phyloP scores from a whole-genome alignment of 2,888 invertebrate genomes.

The Griposia aprilina region DNA sequence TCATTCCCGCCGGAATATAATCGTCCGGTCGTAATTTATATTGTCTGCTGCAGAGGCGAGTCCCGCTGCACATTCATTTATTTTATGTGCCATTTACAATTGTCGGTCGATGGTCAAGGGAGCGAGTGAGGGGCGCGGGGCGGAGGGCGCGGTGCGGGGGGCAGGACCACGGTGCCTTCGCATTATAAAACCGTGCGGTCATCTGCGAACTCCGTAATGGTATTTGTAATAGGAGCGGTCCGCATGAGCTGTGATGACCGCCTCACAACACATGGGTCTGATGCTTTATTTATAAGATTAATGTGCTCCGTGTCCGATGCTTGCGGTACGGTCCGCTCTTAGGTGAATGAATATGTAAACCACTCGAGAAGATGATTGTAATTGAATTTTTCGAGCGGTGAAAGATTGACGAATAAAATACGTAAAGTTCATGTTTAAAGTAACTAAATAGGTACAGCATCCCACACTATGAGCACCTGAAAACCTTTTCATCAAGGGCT shows the following conservation, averaged over 20 bases:
- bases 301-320: slow-evolving; percentile 73
- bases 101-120: slow-evolving; percentile 91
- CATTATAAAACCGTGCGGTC: slow-evolving; percentile 91
- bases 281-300: slow-evolving; percentile 86
- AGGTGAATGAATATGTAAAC: slow-evolving; percentile 52
- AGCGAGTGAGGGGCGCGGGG: slow-evolving; percentile 79
- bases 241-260: slow-evolving; percentile 86
- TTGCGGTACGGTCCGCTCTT: slow-evolving; percentile 50
- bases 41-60: slow-evolving; percentile 91
- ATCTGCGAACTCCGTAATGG: slow-evolving; percentile 90
- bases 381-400: slow-evolving; percentile 37
- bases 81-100: slow-evolving; percentile 92
- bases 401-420: not conserved
- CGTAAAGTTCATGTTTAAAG: not conserved
- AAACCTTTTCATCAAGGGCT: slow-evolving; percentile 1
- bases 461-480: slow-evolving; percentile 1
- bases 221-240: slow-evolving; percentile 88
- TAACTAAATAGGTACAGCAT: not conserved
- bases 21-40: slow-evolving; percentile 91
- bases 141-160: slow-evolving; percentile 73
- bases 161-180: slow-evolving; percentile 86
- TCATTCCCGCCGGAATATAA: slow-evolving; percentile 91
- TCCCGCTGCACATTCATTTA: slow-evolving; percentile 91
- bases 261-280: slow-evolving; percentile 81
- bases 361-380: slow-evolving; percentile 46